phyloP scores from a whole-genome alignment of 2,797 vertebrate species.

The Scyliorhinus canicula region DNA sequence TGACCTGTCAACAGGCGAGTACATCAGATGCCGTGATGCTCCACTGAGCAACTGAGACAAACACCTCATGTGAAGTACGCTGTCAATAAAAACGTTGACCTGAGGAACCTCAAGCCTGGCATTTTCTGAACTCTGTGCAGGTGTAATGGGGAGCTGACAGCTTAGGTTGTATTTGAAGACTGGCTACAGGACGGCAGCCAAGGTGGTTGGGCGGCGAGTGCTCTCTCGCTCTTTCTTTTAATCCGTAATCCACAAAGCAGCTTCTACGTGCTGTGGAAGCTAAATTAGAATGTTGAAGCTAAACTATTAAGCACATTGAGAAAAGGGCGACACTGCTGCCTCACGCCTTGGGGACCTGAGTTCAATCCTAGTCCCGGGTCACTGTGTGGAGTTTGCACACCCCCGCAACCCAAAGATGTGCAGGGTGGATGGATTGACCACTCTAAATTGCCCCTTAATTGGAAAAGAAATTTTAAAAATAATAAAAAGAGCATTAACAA shows the following conservation, averaged over 20 bases:
- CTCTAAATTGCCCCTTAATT: too few relatives aligned
- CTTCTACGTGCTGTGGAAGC: neutral
- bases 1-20: neutral
- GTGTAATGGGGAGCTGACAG: neutral
- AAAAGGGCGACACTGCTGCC: too few relatives aligned
- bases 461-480: too few relatives aligned
- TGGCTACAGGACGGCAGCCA: neutral
- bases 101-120: neutral
- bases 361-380: too few relatives aligned
- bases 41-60: neutral
- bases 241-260: neutral
- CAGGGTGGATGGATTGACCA: too few relatives aligned
- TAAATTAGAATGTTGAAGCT: neutral
- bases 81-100: constrained; percentile 5
- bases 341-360: too few relatives aligned
- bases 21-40: neutral
- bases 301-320: too few relatives aligned
- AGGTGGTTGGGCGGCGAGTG: neutral
- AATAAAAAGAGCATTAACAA: too few relatives aligned
- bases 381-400: too few relatives aligned
- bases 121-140: neutral
- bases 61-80: neutral
- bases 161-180: neutral
- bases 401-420: too few relatives aligned
- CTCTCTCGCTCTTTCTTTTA: neutral